These are phyloP conservation scores for Triplophysa tibetana DNA, from an alignment of 2,113 vertebrate genomes.

Conservation along the genomic window DNA sequence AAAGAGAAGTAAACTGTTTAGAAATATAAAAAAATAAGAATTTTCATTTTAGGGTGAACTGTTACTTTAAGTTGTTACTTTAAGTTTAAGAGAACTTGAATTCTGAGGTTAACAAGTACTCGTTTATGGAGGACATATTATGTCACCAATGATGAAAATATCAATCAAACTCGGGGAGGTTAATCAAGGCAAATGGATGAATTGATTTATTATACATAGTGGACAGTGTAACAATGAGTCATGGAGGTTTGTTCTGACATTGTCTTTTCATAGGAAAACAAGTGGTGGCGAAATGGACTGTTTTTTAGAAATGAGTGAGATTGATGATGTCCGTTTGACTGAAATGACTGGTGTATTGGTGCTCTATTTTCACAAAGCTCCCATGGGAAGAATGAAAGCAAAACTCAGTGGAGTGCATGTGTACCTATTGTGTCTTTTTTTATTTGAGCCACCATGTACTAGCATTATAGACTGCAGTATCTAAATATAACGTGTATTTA, in stretches of 20 bases:
- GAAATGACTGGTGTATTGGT: slow-evolving; percentile 20
- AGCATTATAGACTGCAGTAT: not conserved
- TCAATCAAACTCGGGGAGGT: slow-evolving; percentile 69
- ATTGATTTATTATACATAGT: slow-evolving; percentile 67
- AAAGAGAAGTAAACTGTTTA: too few relatives aligned
- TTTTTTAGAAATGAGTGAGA: slow-evolving; percentile 65
- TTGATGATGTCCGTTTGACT: slow-evolving; percentile 59
- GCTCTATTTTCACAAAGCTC: not conserved
- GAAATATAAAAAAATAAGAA: too few relatives aligned
- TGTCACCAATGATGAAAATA: slow-evolving; percentile 66
- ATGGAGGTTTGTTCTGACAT: slow-evolving; percentile 60
- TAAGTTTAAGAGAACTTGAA: slow-evolving; percentile 44
- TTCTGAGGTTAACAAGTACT: slow-evolving; percentile 40
- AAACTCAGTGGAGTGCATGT: not conserved
- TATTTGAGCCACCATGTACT: not conserved
- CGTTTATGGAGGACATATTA: slow-evolving; percentile 65
- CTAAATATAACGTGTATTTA: slow-evolving; percentile 13
- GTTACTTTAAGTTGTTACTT: too few relatives aligned
- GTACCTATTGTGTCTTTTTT: not conserved
- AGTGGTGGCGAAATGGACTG: slow-evolving; percentile 64
- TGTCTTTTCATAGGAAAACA: slow-evolving; percentile 67
- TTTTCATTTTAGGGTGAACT: too few relatives aligned
- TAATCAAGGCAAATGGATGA: slow-evolving; percentile 68
- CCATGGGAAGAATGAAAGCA: slow-evolving; percentile 8
- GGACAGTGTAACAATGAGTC: slow-evolving; percentile 53